A percentile compares a stretch with the other conserved stretches of the same genome.
phyloP scores from a whole-genome alignment of 2,888 invertebrate genomes.

The Phortica okadai region DNA sequence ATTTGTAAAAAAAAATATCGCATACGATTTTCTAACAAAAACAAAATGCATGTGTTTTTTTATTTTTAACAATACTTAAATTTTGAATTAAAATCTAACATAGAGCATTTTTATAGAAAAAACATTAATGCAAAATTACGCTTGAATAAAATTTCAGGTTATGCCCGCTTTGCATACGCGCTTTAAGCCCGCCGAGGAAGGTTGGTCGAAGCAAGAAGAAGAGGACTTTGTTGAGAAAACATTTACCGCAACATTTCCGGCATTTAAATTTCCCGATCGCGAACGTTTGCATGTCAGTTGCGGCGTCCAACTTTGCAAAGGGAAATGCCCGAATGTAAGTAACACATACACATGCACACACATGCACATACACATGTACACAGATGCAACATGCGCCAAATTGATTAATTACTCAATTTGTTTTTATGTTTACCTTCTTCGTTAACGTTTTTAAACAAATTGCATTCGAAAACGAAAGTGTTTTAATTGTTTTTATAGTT shows the following conservation, averaged over 20 bases:
- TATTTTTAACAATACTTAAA: no score
- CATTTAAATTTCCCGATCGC: slow-evolving; percentile 89
- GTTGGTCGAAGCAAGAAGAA: slow-evolving; percentile 75
- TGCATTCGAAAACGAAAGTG: slow-evolving; percentile 67
- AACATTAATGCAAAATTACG: neutral
- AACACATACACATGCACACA: neutral
- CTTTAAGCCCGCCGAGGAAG: slow-evolving; percentile 74
- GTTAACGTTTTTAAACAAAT: slow-evolving; percentile 57
- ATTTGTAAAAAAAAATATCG: no score
- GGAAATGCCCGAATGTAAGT: slow-evolving; percentile 81
- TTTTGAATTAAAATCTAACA: no score
- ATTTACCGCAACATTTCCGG: slow-evolving; percentile 82
- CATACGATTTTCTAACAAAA: no score
- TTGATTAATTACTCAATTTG: slow-evolving; percentile 30
- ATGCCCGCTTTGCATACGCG: slow-evolving; percentile 75
- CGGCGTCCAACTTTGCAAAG: slow-evolving; percentile 85
- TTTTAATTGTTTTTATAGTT: slow-evolving; percentile 38
- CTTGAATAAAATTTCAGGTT: slow-evolving; percentile 62
- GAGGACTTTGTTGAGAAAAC: slow-evolving; percentile 76
- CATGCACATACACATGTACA: slow-evolving; percentile 1
- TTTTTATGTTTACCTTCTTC: slow-evolving; percentile 18
- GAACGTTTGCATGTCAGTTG: slow-evolving; percentile 87
- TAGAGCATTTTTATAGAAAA: no score
- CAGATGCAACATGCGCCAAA: neutral
- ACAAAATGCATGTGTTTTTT: no score